Conservation (phyloP, 2,888 invertebrate genomes). For the Drosophila dives region DNA sequence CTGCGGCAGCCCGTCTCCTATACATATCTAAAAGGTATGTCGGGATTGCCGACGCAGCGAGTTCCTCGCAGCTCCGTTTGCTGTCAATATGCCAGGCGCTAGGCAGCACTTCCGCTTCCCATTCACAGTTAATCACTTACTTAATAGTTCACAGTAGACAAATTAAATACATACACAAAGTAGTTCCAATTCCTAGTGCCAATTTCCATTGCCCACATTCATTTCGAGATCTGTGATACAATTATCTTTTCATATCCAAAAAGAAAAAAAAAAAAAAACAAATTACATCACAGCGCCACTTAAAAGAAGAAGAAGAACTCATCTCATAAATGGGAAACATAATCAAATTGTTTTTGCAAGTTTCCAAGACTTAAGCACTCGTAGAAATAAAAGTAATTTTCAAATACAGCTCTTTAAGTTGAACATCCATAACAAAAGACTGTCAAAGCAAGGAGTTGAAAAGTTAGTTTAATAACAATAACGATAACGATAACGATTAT, state of each 20-base stretch:
- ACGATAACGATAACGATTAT: slow-evolving; percentile 1
- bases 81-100: slow-evolving; percentile 83
- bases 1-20: slow-evolving; percentile 91
- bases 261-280: slow-evolving; percentile 18
- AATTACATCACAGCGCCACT: slow-evolving; percentile 11
- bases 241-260: slow-evolving; percentile 63
- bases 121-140: slow-evolving; percentile 4
- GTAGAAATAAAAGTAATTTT: slow-evolving; percentile 8
- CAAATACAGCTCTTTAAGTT: slow-evolving; percentile 32
- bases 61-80: slow-evolving; percentile 87
- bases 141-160: slow-evolving; percentile 24
- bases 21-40: slow-evolving; percentile 92
- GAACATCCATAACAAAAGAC: slow-evolving; percentile 44
- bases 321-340: slow-evolving; percentile 12
- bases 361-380: slow-evolving; percentile 46
- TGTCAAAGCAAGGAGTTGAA: slow-evolving; percentile 32
- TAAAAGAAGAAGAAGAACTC: slow-evolving; percentile 11
- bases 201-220: slow-evolving; percentile 35
- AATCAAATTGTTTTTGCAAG: slow-evolving; percentile 22
- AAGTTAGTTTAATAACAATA: slow-evolving; percentile 2
- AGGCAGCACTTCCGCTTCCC: slow-evolving; percentile 10
- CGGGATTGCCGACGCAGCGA: slow-evolving; percentile 92
- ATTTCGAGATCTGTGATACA: slow-evolving; percentile 76
- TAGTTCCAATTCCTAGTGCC: slow-evolving; percentile 25
- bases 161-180: not conserved